Conservation (phyloP, 1,140 invertebrate species). For the Maniola jurtina region DNA sequence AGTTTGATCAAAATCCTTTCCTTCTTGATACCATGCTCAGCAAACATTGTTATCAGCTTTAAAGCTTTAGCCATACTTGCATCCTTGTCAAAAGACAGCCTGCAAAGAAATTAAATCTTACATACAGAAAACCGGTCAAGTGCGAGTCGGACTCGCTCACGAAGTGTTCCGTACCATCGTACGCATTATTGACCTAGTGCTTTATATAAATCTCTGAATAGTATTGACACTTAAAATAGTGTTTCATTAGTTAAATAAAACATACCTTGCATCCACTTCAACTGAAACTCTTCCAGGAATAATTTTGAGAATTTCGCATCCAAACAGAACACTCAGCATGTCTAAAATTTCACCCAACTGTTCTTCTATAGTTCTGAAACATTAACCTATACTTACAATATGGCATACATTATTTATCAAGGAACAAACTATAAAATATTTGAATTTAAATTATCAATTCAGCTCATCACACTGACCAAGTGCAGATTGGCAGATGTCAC, state of each 20-base stretch:
- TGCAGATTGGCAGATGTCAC: too few relatives aligned
- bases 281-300: conserved; percentile 98
- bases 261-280: conserved; percentile 97
- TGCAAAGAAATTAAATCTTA: conserved; percentile 57
- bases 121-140: too few relatives aligned
- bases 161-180: too few relatives aligned
- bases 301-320: conserved; percentile 97
- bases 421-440: too few relatives aligned
- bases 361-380: conserved; percentile 82
- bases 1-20: conserved; percentile 98
- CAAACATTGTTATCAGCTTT: conserved; percentile 93
- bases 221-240: too few relatives aligned
- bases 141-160: too few relatives aligned
- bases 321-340: conserved; percentile 96
- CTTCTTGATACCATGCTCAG: conserved; percentile 92
- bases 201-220: too few relatives aligned
- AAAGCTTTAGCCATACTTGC: conserved; percentile 93
- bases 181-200: too few relatives aligned
- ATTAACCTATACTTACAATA: conserved; percentile 12
- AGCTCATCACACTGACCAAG: too few relatives aligned
- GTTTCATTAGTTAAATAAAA: neutral
- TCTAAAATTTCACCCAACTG: conserved; percentile 92
- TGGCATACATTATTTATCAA: too few relatives aligned
- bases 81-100: conserved; percentile 96
- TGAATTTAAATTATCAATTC: too few relatives aligned